phyloP scores from a whole-genome alignment of 2,888 invertebrate species.

The Drosophila flavopinicola region DNA sequence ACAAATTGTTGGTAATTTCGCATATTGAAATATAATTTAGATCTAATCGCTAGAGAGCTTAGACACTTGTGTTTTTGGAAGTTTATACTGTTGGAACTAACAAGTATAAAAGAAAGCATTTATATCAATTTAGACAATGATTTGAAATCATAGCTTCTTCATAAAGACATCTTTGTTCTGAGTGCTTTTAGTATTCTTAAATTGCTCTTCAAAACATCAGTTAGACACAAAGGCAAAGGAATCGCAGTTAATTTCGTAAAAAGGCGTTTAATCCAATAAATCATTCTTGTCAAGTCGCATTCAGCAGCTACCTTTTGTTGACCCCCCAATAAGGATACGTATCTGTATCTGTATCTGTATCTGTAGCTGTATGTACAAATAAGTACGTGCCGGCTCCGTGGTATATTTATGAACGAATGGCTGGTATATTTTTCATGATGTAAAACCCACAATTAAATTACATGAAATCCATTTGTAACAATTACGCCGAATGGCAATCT shows the following conservation, averaged over 20 bases:
- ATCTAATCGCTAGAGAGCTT: constrained; percentile 7
- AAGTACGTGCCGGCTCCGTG: constrained; percentile 16
- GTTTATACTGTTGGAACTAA: too few species aligned
- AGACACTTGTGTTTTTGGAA: background rate
- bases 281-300: constrained; percentile 2
- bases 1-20: constrained; percentile 24
- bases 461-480: constrained; percentile 82
- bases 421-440: constrained; percentile 75
- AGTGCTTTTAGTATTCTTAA: background rate
- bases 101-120: background rate
- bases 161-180: background rate
- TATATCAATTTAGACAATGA: background rate
- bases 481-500: constrained; percentile 79
- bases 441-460: constrained; percentile 82
- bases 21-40: constrained; percentile 19
- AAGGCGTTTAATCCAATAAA: constrained; percentile 9
- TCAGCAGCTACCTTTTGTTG: constrained; percentile 4
- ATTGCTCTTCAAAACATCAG: background rate
- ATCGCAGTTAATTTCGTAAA: background rate
- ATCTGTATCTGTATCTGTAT: background rate
- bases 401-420: constrained; percentile 62
- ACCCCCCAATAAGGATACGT: constrained; percentile 7
- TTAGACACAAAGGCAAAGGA: background rate
- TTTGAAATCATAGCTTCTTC: background rate
- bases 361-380: background rate